Conservation (phyloP, 2,888 invertebrate species). For the Actias luna region DNA sequence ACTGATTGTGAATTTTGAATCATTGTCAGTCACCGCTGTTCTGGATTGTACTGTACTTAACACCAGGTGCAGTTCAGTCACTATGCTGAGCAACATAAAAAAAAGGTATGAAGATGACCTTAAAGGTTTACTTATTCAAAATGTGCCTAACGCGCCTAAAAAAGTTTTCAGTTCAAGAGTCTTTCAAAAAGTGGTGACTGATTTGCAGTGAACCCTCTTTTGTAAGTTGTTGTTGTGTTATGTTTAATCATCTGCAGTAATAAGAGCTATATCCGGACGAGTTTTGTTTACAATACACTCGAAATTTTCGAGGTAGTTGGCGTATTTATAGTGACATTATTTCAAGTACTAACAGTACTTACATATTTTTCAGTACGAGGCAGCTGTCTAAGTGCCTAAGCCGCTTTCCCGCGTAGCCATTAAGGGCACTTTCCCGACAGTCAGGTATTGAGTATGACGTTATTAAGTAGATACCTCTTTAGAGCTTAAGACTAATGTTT, state of each 20-base stretch:
- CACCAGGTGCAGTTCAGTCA: no score
- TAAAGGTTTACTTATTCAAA: no score
- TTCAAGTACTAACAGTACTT: not conserved
- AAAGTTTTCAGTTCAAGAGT: no score
- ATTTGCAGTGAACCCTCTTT: conserved; percentile 7
- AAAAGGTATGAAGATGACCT: no score
- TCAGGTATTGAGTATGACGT: not conserved
- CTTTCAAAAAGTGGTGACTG: no score
- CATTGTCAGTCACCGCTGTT: no score
- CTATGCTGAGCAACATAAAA: no score
- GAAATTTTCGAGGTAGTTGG: not conserved
- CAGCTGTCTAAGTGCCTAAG: not conserved
- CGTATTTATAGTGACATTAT: not conserved
- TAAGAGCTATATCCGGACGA: conserved; percentile 10
- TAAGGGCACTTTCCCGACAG: not conserved
- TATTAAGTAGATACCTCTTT: not conserved
- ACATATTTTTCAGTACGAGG: not conserved
- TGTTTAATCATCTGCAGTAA: conserved; percentile 16
- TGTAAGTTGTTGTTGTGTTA: not conserved
- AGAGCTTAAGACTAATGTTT: not conserved
- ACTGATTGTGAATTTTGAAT: no score
- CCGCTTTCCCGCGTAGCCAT: not conserved
- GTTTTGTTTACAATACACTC: conserved; percentile 5
- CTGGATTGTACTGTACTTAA: no score
- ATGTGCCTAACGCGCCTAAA: no score